Base-by-base conservation (phyloP, 53 echinoderm and acorn worm species). In the Apostichopus leukothele region DNA sequence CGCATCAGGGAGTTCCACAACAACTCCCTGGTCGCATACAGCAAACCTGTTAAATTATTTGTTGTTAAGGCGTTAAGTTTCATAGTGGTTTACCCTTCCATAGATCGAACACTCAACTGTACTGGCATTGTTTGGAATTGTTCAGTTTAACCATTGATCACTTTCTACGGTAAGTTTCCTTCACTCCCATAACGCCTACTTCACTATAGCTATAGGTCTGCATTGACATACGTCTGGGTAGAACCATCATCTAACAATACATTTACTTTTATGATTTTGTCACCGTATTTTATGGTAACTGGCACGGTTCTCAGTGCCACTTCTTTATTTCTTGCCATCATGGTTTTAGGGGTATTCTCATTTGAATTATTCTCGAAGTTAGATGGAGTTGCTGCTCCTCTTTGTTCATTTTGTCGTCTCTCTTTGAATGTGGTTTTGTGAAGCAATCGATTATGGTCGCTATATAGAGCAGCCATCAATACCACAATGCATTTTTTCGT, bases 111-210 rank as follows among this genome's bases (percentile, higher is more conserved):
- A 73, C 86, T 71, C 19, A 86, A 4, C 53, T 86, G 71, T 50
- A 73, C 86, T 52, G 86, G 86, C 86, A 86, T 86, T 50, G 86
- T 86, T 52, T 86, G 67, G 39, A 52, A 39, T 73, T 86, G 68
- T 26, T 68, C 67, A 10, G 71, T 68, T 16, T 68, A 0, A 23
- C 68, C 86, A 25, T 86, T 86, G 68, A 86, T 39, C 74, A 86
- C 74, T 16, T 73, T 73, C 14, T 68, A 68, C 6, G 74, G 13
- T 1, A 86, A 50, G 19, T 13, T 67, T 39, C 66, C 86, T 16
- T 66, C 52, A 2, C 60, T 67, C 12, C 86, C 86, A 9, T 66
- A 86, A 23, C 27, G 53, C 71, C 27, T 66, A 61, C 12, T 50
- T 39, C 20, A 26, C 51, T 67, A 39, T 67, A 39, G 39, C 2